Conservation (phyloP, 2,888 invertebrate genomes). For the Heliconius sara region DNA sequence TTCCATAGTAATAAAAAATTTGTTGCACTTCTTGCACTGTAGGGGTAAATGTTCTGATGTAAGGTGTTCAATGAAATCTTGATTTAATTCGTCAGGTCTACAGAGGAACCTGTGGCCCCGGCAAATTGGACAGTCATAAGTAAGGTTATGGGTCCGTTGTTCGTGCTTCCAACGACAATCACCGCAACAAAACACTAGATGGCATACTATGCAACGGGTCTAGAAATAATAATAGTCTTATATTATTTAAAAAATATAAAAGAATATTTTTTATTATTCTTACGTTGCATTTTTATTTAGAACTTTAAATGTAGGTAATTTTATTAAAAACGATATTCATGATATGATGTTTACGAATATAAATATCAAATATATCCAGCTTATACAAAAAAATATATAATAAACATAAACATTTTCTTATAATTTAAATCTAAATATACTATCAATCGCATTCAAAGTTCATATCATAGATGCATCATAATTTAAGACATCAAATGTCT, state of each 20-base stretch:
- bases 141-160: slow-evolving; percentile 62
- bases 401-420: not conserved
- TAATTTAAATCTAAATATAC: not conserved
- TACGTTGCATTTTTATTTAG: too few species aligned
- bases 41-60: slow-evolving; percentile 68
- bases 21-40: slow-evolving; percentile 71
- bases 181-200: slow-evolving; percentile 72
- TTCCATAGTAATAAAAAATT: slow-evolving; percentile 69
- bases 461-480: slow-evolving; percentile 4
- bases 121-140: slow-evolving; percentile 76
- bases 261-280: not conserved
- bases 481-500: slow-evolving; percentile 26
- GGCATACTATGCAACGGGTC: slow-evolving; percentile 76
- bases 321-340: too few species aligned
- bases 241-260: not conserved
- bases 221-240: slow-evolving; percentile 53
- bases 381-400: not conserved
- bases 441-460: slow-evolving; percentile 1
- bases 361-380: too few species aligned
- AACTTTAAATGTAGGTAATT: too few species aligned
- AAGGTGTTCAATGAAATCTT: slow-evolving; percentile 68
- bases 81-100: slow-evolving; percentile 60
- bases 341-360: too few species aligned
- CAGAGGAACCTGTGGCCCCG: slow-evolving; percentile 69
- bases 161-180: slow-evolving; percentile 78